These are phyloP conservation scores for Chinchilla lanigera DNA, from an alignment of 2,113 vertebrate genomes.

Conservation along the genomic window DNA sequence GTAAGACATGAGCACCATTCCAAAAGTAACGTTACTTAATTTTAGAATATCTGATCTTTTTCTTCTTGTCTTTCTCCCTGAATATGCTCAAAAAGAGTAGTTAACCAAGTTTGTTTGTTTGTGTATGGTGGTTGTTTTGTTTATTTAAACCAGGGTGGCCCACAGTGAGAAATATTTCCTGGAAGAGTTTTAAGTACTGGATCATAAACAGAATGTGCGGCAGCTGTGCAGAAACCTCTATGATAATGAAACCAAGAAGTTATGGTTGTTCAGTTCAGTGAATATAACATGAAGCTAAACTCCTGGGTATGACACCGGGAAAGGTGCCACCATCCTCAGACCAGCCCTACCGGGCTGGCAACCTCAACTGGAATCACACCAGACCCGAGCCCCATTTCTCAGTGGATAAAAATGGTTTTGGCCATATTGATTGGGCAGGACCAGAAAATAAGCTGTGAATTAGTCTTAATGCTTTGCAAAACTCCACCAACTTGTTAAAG, in stretches of 20 bases:
- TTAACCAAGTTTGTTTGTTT: neutral
- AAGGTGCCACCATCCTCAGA: neutral
- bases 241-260: slow-evolving; percentile 23
- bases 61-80: neutral
- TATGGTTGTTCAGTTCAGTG: neutral
- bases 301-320: neutral
- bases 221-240: neutral
- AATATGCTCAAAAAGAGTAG: neutral
- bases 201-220: slow-evolving; percentile 38
- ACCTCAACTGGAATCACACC: neutral
- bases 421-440: neutral
- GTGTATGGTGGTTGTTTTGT: neutral
- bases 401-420: neutral
- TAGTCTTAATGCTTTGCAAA: neutral
- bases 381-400: neutral
- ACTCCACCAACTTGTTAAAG: neutral
- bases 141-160: slow-evolving; percentile 55
- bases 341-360: neutral
- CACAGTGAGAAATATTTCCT: slow-evolving; percentile 42
- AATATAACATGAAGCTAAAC: neutral
- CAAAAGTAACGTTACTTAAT: neutral
- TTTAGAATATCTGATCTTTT: neutral
- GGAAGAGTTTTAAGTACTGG: slow-evolving; percentile 38
- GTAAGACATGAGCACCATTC: neutral
- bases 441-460: slow-evolving; percentile 23